These are phyloP conservation scores for Nycticorax nycticorax DNA, from an alignment of 2,113 vertebrate species.

Conservation along the genomic window DNA sequence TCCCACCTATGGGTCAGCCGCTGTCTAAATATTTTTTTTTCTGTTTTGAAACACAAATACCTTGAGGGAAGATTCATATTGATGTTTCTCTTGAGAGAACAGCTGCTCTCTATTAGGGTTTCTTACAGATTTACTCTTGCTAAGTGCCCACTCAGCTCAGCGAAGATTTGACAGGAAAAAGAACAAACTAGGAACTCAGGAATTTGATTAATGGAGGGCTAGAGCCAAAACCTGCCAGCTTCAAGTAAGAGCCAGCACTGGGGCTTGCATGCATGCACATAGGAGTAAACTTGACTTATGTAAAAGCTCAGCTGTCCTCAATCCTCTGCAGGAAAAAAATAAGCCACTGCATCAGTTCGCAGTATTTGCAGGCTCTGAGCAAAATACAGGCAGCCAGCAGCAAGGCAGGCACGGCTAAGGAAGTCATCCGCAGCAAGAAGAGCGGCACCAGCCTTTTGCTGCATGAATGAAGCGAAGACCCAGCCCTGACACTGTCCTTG, in stretches of 20 bases:
- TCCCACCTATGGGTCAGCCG: background rate
- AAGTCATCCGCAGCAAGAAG: background rate
- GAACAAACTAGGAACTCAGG: background rate
- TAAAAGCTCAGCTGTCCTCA: conserved; percentile 16
- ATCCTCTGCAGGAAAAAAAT: background rate
- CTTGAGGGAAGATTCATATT: background rate
- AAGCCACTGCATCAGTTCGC: background rate
- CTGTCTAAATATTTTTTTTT: background rate
- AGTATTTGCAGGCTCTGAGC: background rate
- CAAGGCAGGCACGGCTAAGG: background rate
- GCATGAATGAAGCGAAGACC: background rate
- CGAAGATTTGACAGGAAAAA: background rate
- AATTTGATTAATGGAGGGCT: background rate
- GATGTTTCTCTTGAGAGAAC: background rate
- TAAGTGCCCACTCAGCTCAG: conserved; percentile 12
- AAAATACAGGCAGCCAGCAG: background rate
- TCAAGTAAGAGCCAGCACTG: background rate
- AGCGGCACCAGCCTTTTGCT: background rate
- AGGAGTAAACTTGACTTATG: background rate
- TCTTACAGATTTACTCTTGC: background rate
- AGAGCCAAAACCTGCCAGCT: background rate
- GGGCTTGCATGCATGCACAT: background rate
- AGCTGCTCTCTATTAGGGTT: background rate
- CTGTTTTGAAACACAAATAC: background rate
- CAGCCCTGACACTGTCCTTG: background rate